Percentiles rank a stretch among this genome's conserved stretches.
Evolutionary conservation across 2,113 vertebrate genomes (phyloP).

Genomic region (Saccopteryx bilineata): DNA sequence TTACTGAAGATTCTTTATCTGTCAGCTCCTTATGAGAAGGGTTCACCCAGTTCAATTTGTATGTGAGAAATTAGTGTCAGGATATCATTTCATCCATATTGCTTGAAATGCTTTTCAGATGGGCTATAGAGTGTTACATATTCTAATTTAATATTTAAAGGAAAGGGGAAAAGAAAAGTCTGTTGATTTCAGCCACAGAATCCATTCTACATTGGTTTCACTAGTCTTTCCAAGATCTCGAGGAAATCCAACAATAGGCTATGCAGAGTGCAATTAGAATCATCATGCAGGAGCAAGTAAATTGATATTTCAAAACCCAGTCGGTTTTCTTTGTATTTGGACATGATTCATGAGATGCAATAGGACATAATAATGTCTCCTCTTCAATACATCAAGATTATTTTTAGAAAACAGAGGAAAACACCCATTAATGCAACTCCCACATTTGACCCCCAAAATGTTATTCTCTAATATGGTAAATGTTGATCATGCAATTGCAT

Average conservation of each 20-base stretch:
- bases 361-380: neutral
- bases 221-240: constrained; percentile 57
- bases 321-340: neutral
- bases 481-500: neutral
- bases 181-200: constrained; percentile 72
- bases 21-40: constrained; percentile 80
- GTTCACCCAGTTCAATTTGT: constrained; percentile 79
- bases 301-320: constrained; percentile 21
- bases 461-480: neutral
- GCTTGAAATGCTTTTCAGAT: constrained; percentile 73
- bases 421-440: neutral
- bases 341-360: neutral
- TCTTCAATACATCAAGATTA: neutral
- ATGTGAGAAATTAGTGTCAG: constrained; percentile 83
- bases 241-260: constrained; percentile 51
- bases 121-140: constrained; percentile 68
- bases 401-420: constrained; percentile 52
- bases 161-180: constrained; percentile 12
- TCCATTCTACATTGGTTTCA: constrained; percentile 57
- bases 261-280: constrained; percentile 43
- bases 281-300: neutral
- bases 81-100: constrained; percentile 81
- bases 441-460: neutral
- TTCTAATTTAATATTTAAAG: constrained; percentile 56
- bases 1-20: constrained; percentile 78